These are phyloP conservation scores for Luffia ferchaultella DNA, from an alignment of 2,888 invertebrate species.

Conservation along the genomic window DNA sequence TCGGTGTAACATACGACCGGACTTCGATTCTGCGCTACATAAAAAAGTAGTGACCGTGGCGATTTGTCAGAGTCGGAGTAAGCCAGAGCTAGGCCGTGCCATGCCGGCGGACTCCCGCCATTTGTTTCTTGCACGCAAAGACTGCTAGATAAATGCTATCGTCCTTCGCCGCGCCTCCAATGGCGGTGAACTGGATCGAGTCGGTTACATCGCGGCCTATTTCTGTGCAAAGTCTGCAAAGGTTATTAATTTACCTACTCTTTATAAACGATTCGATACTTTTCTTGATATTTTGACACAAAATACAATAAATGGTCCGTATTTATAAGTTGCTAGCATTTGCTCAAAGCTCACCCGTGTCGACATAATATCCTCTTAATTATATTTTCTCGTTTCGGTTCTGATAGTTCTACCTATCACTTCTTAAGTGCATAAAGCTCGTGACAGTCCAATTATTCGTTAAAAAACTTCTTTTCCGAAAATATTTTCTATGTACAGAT, in stretches of 20 bases:
- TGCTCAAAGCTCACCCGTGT: too few species aligned
- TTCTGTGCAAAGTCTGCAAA: background rate
- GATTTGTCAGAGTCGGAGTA: slow-evolving; percentile 50
- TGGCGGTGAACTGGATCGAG: background rate
- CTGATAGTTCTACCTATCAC: too few species aligned
- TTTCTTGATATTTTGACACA: background rate
- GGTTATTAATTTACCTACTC: background rate
- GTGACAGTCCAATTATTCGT: too few species aligned
- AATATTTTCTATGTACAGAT: too few species aligned
- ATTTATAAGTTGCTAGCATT: background rate
- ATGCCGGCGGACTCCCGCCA: slow-evolving; percentile 36
- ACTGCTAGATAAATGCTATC: slow-evolving; percentile 36
- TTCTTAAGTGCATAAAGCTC: too few species aligned
- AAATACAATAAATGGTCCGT: background rate
- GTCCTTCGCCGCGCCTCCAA: background rate
- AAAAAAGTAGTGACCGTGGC: slow-evolving; percentile 47
- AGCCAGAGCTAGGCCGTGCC: slow-evolving; percentile 22
- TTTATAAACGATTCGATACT: background rate
- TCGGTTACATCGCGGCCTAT: background rate
- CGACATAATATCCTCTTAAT: too few species aligned
- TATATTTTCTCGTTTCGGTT: too few species aligned
- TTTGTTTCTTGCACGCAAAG: slow-evolving; percentile 47
- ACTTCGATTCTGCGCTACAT: slow-evolving; percentile 40
- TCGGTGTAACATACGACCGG: slow-evolving; percentile 24
- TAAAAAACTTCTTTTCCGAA: too few species aligned